phyloP scores from a whole-genome alignment of 2,113 vertebrate genomes.

The Grammomys dolichurus region DNA sequence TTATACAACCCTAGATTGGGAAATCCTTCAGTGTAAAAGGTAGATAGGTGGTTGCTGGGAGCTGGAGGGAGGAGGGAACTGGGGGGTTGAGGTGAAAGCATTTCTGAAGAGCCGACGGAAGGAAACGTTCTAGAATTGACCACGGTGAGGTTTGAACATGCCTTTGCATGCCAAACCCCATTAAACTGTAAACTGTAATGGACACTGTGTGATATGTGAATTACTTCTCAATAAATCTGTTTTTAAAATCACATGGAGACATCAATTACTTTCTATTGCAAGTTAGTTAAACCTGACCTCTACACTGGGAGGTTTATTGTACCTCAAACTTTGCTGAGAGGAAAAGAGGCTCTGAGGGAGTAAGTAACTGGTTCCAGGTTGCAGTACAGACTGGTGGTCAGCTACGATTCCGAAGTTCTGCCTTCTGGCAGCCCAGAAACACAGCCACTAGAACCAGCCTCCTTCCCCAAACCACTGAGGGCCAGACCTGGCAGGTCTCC shows the following conservation, averaged over 20 bases:
- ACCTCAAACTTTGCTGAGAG: background rate
- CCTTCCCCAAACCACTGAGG: rapidly evolving
- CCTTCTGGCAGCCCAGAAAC: too few species aligned
- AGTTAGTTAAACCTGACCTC: background rate
- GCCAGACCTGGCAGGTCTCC: too few species aligned
- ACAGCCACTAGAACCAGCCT: too few species aligned
- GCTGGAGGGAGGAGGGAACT: background rate
- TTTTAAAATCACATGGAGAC: background rate
- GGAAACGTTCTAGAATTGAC: background rate
- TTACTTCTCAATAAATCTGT: background rate
- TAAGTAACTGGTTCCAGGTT: too few species aligned
- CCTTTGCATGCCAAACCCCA: background rate
- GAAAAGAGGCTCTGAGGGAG: background rate
- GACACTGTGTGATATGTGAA: background rate
- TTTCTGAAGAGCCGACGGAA: background rate
- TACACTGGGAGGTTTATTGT: rapidly evolving
- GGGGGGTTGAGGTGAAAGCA: rapidly evolving
- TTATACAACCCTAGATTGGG: background rate
- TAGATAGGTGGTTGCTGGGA: background rate
- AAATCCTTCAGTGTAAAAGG: background rate
- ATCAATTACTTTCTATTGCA: background rate
- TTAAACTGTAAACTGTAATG: background rate
- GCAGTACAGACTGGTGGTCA: too few species aligned
- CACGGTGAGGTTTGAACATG: rapidly evolving
- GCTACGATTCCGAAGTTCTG: background rate